These are phyloP conservation scores for Eulemur rufifrons DNA, from an alignment of 2,113 vertebrate species.

Conservation along the genomic window DNA sequence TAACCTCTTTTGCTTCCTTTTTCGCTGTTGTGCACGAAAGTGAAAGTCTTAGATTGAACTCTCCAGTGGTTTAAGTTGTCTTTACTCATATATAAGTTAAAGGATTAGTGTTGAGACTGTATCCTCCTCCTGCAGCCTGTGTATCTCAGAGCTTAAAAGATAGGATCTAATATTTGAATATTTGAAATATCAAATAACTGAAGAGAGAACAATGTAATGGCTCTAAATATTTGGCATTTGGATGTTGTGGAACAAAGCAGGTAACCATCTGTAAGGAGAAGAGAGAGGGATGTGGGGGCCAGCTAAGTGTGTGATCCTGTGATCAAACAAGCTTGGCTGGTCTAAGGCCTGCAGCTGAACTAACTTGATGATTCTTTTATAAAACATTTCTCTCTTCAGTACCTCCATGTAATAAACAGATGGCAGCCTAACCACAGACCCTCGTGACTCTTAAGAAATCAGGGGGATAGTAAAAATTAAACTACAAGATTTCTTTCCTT, in stretches of 20 bases:
- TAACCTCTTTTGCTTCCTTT: neutral
- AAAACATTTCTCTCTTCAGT: slow-evolving; percentile 50
- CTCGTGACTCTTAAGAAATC: slow-evolving; percentile 30
- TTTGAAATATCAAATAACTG: slow-evolving; percentile 29
- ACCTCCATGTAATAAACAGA: slow-evolving; percentile 33
- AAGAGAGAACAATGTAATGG: neutral
- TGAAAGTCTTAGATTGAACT: slow-evolving; percentile 22
- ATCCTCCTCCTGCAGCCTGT: neutral
- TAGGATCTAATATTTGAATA: neutral
- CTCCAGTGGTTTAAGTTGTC: neutral
- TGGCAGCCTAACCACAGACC: slow-evolving; percentile 18
- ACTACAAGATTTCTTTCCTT: neutral
- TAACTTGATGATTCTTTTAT: neutral
- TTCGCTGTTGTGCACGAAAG: neutral
- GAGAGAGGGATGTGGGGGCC: neutral
- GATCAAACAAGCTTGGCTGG: neutral
- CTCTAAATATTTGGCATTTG: slow-evolving; percentile 36
- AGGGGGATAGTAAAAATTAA: slow-evolving; percentile 23
- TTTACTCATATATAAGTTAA: neutral
- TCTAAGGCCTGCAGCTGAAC: neutral
- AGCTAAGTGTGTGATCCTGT: neutral
- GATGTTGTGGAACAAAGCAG: neutral
- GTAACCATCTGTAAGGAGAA: neutral
- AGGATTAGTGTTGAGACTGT: neutral
- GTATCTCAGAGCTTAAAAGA: neutral